Base-by-base conservation (phyloP, 2,113 vertebrate genomes). In the Grantiella picta region DNA sequence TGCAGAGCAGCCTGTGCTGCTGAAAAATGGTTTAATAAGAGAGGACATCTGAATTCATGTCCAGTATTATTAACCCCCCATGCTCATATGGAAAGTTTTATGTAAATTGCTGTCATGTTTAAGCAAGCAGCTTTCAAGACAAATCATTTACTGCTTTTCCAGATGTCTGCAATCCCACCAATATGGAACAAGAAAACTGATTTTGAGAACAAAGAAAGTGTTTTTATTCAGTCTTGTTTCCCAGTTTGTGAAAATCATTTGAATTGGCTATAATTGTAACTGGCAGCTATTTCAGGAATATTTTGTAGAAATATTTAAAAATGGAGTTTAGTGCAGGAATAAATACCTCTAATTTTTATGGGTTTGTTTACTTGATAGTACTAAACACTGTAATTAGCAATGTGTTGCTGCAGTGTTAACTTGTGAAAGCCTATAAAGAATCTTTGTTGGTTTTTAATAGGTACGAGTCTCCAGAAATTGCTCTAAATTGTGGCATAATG, bases 401-500 rank as follows among this genome's bases (percentile, higher is more conserved):
- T 22, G 23, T 50, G 60, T 15, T 33, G 12, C 31, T 92, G 50
- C 42, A 78, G 2, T 71, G 16, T 15, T 60, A 17, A 21, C 36
- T 79, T 78, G 10, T 52, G 38, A 12, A 75, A 31, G 15, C 71
- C 25, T 3, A 27, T 68, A 28, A 68, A 59, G 42, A 40, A 19
- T 38, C 14, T 69, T 38, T 16, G 10, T 11, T 52, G 21, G 2
- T 17, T 78, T 75, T 71, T 4, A 0, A 70, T 71, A 99, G 98
- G 92, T 99, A 99, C 88, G 98, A 99, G 87, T 98, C 98, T 91
- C 98, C 98, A 90, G 98, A 99, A 97, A 99, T 99, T 91, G 98
- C 98, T 92, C 95, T 99, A 28, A 99, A 99, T 92, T 99, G 98
- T 96, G 98, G 98, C 77, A 99, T 99, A 96, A 99, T 99, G 98